Evolutionary conservation across 2,888 invertebrate species (phyloP).

Genomic region (Conops quadrifasciatus): DNA sequence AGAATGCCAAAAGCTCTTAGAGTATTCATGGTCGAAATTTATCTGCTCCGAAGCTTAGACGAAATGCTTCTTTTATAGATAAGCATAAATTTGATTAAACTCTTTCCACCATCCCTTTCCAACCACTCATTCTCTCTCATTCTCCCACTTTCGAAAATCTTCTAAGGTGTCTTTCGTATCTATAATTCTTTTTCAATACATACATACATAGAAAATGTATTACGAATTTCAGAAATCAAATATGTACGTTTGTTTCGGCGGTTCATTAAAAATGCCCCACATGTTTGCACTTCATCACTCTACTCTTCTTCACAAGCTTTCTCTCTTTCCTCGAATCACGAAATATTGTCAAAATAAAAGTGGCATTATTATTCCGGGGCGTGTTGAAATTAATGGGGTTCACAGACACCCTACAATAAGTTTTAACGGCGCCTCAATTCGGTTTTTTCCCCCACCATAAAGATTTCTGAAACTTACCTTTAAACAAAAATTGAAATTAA

Average conservation of each 20-base stretch:
- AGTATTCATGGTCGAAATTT: slow-evolving; percentile 41
- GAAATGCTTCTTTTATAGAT: slow-evolving; percentile 43
- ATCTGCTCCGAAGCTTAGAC: slow-evolving; percentile 33
- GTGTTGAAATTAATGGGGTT: too few species aligned
- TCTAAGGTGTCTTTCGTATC: background rate
- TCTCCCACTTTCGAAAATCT: background rate
- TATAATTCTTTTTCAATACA: background rate
- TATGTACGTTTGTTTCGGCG: background rate
- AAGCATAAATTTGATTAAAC: background rate
- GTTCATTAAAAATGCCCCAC: background rate
- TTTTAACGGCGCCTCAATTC: too few species aligned
- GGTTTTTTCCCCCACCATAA: too few species aligned
- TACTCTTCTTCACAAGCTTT: too few species aligned
- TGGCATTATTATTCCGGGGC: too few species aligned
- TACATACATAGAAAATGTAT: too few species aligned
- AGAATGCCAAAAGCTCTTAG: slow-evolving; percentile 40
- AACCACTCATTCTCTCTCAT: background rate
- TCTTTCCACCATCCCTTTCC: background rate
- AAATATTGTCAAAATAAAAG: too few species aligned
- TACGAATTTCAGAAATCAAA: too few species aligned
- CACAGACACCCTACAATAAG: too few species aligned
- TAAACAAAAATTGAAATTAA: too few species aligned
- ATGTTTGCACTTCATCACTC: background rate
- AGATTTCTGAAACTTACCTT: too few species aligned
- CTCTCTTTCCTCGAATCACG: too few species aligned